phyloP scores from a whole-genome alignment of 1,140 invertebrate species.

The Ctenoplectra terminalis region DNA sequence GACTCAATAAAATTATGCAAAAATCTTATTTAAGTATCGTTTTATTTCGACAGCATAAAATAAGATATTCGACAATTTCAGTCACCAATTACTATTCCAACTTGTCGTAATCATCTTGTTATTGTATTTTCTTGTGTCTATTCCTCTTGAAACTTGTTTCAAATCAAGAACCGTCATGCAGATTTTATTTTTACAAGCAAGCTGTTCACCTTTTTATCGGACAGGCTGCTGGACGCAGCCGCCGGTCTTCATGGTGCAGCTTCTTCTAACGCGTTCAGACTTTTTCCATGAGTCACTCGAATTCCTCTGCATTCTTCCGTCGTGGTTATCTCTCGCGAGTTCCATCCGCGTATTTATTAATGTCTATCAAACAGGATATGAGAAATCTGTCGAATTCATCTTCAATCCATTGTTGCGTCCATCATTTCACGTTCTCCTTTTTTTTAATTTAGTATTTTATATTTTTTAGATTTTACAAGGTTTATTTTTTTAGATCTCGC shows the following conservation, averaged over 20 bases:
- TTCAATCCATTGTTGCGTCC: neutral
- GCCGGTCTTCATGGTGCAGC: neutral
- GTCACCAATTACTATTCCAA: neutral
- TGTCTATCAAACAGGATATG: neutral
- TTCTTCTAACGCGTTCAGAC: neutral
- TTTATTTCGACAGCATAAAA: too few relatives aligned
- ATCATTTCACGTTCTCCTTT: neutral
- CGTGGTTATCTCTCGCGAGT: neutral
- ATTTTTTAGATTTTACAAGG: too few relatives aligned
- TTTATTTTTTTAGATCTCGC: too few relatives aligned
- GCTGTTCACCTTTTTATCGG: neutral
- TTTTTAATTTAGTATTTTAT: too few relatives aligned
- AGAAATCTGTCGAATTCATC: neutral
- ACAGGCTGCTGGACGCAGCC: neutral
- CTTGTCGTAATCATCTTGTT: too few relatives aligned
- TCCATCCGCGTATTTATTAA: constrained; percentile 13
- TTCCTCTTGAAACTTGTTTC: neutral
- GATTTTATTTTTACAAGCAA: neutral
- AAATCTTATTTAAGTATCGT: too few relatives aligned
- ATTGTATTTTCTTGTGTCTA: neutral
- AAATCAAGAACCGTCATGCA: neutral
- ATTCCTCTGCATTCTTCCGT: constrained; percentile 22
- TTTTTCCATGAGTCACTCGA: constrained; percentile 33
- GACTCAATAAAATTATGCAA: too few relatives aligned
- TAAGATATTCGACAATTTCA: neutral